Base-by-base conservation (phyloP, 2,113 vertebrate species). In the Corvus hawaiiensis region DNA sequence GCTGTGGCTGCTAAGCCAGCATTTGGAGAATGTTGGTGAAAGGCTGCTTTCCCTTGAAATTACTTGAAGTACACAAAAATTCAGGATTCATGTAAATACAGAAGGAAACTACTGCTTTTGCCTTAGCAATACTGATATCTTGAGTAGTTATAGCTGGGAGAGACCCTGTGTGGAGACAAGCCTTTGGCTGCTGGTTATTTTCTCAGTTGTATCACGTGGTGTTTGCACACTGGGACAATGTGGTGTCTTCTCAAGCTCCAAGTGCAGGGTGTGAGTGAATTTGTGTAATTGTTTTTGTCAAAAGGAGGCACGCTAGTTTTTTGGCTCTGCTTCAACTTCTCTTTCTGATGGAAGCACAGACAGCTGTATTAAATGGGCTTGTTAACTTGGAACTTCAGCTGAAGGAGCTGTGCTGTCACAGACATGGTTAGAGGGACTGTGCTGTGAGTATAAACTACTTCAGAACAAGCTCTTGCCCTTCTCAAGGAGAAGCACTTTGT, bases 1-100 rank as follows among this genome's bases (percentile, higher is more conserved):
- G 72, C 43, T 91, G 75, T 52, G 71, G 49, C 74, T 96, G 84
- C 90, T 22, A 51, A 58, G 67, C 96, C 96, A 97, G 93, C 93
- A 66, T 87, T 89, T 87, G 61, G 77, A 68, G 73, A 71, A 59
- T 46, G 69, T 51, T 22, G 41, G 35, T 20, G 10, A 51, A 63
- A 71, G 63, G 39, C 44, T 78, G 94, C 56, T 87, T 95, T 94
- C 77, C 63, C 74, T 69, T 73, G 71, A 49, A 68, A 35, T 74
- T n/a, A 51, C 30, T 54, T 56, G 48, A 71, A 28, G 30, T 33
- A 72, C 37, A 24, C 32, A 51, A 22, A 67, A 83, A 26, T 48
- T 59, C 22, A 39, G 41, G 44, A 14, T 87, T 55, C 27, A 39
- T 66, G 26, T 43, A n/a, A 54, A 8, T 84, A 22, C 6, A 52